Percentiles rank a stretch among this genome's conserved stretches.
Conservation (phyloP, 92 coral and sea anemone species). For the Epizoanthus illoricatus region DNA sequence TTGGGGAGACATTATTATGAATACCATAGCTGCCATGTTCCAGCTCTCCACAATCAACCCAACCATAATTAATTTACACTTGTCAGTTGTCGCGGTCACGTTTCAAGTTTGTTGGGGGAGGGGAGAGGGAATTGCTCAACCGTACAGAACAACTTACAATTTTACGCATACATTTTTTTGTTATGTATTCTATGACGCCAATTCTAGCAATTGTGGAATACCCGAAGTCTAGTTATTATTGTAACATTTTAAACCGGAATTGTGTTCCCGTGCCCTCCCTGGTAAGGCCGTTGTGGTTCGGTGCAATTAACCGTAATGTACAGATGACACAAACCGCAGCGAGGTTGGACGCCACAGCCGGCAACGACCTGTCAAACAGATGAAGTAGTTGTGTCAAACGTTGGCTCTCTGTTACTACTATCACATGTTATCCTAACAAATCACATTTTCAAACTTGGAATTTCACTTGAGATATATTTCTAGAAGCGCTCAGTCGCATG, state of each 20-base stretch:
- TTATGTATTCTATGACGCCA: background rate
- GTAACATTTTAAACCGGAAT: background rate
- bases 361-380: constrained; percentile 15
- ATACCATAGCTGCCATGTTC: background rate
- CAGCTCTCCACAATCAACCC: background rate
- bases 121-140: background rate
- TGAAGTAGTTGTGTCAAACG: background rate
- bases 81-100: constrained; percentile 7
- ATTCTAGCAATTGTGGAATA: background rate
- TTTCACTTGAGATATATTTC: background rate
- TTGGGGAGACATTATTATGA: background rate
- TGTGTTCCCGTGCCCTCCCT: constrained; percentile 17
- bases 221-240: background rate
- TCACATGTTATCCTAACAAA: background rate
- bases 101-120: background rate
- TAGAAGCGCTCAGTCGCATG: background rate
- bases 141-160: background rate
- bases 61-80: constrained; percentile 18
- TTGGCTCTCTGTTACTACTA: background rate
- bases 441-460: background rate
- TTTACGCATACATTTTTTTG: background rate
- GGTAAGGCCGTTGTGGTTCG: constrained; percentile 3
- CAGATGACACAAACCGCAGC: constrained; percentile 33
- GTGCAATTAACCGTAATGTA: constrained; percentile 35
- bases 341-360: constrained; percentile 16